phyloP scores from a whole-genome alignment of 2,113 vertebrate genomes.

The Myotis lucifugus region DNA sequence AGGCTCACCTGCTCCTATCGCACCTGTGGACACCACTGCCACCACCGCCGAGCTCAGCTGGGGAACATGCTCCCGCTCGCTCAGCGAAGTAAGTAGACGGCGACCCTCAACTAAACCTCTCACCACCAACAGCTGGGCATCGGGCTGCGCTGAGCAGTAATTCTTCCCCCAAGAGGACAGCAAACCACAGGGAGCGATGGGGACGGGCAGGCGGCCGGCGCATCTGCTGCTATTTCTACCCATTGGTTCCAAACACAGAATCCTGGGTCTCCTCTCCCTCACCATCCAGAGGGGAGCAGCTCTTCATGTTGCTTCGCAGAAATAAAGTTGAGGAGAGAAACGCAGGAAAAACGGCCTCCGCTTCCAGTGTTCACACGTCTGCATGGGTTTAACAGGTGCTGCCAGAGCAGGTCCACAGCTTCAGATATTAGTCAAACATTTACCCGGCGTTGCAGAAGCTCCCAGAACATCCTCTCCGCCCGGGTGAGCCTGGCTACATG shows the following conservation, averaged over 20 bases:
- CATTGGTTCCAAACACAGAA: background rate
- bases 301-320: background rate
- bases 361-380: background rate
- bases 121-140: conserved; percentile 23
- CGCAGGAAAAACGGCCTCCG: background rate
- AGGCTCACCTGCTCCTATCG: background rate
- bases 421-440: background rate
- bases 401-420: background rate
- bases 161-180: background rate
- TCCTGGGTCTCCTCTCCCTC: background rate
- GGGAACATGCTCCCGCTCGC: background rate
- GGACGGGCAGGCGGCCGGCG: background rate
- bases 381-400: fast-evolving
- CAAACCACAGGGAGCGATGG: background rate
- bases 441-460: background rate
- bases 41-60: background rate
- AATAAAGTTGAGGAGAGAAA: background rate
- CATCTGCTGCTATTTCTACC: background rate
- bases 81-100: conserved; percentile 45
- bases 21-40: background rate
- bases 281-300: background rate
- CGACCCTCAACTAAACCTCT: background rate
- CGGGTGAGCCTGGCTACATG: background rate
- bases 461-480: background rate
- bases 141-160: background rate